Evolutionary conservation across 2,888 invertebrate genomes (phyloP), one percentile per base, ranked within the genome.

Genomic region (Troglohyphantes excavatus): DNA sequence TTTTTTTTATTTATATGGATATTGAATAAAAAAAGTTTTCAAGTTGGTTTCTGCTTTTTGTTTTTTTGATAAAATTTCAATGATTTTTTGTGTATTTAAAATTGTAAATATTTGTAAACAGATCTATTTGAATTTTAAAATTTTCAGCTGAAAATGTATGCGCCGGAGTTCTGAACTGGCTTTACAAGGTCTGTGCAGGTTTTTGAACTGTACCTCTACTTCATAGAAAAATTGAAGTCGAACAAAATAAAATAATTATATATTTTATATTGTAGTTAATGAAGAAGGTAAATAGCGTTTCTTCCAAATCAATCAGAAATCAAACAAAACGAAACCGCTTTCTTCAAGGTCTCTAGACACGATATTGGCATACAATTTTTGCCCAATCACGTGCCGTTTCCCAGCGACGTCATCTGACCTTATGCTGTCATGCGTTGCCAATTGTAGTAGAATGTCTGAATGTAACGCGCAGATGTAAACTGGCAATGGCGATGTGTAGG

Each of bases 381-480:
- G 21, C 26, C 87, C 81, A 88, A 88, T 88, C 81, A 70, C 53
- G 59, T 33, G 81, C 21, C 53, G 33, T 11, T 46, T 9, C 17
- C 21, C 26, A 67, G 23, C 23, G 65, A 88, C 87, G 87, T 88
- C 87, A 88, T 88, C 87, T 88, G 87, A 88, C 87, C 87, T 88
- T 88, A 88, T 88, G 81, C 87, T 81, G 87, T 86, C 78, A 81
- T 81, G 78, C 68, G 87, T 88, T 88, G 73, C 87, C 59, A 88
- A 79, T 86, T 79, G 78, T 88, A 68, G 53, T 23, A 81, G 73
- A 70, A 75, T 79, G 73, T 67, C 72, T 43, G 75, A 67, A 29
- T 63, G 21, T 46, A 61, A 59, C 26, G 84, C 84, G 84, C 84
- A 84, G 84, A 83, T 63, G 29, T 72, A 61, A 61, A 70, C 26